Percentiles rank a stretch among this genome's conserved stretches.
Evolutionary conservation across 2,113 vertebrate genomes (phyloP).

Genomic region (Acinonyx jubatus): DNA sequence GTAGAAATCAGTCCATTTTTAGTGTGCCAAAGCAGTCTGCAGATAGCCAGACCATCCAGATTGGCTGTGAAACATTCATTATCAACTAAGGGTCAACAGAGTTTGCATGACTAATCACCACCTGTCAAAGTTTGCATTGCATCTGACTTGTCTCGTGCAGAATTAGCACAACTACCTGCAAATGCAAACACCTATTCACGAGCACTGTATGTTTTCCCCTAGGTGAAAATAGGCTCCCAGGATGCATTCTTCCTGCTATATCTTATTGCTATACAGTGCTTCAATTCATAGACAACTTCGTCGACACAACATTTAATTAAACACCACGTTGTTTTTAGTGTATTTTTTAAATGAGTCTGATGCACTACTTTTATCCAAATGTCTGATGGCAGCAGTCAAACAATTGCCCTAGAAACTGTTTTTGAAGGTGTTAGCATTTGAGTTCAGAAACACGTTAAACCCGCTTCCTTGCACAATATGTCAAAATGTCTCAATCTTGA

Average conservation of each 20-base stretch:
- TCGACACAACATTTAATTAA: background rate
- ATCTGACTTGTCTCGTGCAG: background rate
- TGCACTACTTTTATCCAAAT: background rate
- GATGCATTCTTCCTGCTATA: background rate
- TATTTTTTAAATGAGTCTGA: background rate
- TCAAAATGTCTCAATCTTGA: conserved; percentile 30
- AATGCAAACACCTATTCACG: background rate
- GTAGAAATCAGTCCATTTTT: background rate
- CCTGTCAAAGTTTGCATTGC: background rate
- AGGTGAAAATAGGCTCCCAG: background rate
- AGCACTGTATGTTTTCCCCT: background rate
- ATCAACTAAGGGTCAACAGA: background rate
- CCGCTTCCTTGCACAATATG: background rate
- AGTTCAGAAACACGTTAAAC: background rate
- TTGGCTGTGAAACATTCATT: background rate
- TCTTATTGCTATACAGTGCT: background rate
- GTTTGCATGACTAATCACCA: background rate
- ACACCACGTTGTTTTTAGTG: background rate
- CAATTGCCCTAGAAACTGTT: background rate
- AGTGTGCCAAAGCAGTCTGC: background rate
- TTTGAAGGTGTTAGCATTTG: background rate
- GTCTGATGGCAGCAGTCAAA: background rate
- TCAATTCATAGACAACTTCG: background rate
- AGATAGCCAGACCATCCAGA: background rate
- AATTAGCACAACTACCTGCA: background rate